A percentile compares a stretch with the other conserved stretches of the same genome.
phyloP scores from a whole-genome alignment of 2,113 vertebrate genomes.

The Gulo gulo region DNA sequence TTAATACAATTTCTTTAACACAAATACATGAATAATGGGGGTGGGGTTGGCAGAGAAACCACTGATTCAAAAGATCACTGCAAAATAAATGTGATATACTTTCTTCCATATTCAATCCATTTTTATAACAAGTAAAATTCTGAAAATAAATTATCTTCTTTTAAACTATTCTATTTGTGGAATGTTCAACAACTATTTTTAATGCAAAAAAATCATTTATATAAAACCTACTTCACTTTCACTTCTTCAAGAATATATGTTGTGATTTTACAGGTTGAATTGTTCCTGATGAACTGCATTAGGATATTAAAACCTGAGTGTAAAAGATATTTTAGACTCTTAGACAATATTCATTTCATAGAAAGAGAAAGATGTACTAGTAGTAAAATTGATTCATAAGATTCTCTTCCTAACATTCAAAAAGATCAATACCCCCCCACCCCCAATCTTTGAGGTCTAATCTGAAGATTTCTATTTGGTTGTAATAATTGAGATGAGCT shows the following conservation, averaged over 20 bases:
- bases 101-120: neutral
- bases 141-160: neutral
- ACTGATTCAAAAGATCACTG: neutral
- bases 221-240: neutral
- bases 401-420: neutral
- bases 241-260: neutral
- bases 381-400: neutral
- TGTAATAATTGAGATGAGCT: neutral
- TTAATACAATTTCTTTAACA: neutral
- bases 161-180: neutral
- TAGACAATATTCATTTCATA: neutral
- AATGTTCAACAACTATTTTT: neutral
- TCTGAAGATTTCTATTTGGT: neutral
- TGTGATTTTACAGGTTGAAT: neutral
- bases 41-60: neutral
- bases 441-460: neutral
- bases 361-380: neutral
- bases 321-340: neutral
- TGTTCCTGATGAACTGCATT: neutral
- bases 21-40: neutral
- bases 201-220: neutral
- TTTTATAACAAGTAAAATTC: neutral
- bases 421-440: neutral
- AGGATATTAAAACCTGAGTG: neutral
- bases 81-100: neutral